phyloP scores from a whole-genome alignment of 2,888 invertebrate species.

The Dasypogon diadema region DNA sequence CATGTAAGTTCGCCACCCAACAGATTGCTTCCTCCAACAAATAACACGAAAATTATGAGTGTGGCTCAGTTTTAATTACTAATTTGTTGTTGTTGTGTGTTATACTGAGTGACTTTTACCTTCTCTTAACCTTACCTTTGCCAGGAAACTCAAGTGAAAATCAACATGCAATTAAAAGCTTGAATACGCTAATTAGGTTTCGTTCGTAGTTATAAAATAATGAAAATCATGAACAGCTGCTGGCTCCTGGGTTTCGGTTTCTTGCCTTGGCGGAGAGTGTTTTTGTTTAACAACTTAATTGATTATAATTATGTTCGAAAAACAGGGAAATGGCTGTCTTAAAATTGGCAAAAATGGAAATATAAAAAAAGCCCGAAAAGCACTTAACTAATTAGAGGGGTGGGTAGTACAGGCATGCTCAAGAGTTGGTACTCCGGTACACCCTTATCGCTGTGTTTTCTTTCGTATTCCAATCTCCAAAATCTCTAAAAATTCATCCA shows the following conservation, averaged over 20 bases:
- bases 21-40: slow-evolving; percentile 18
- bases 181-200: slow-evolving; percentile 42
- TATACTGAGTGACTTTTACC: slow-evolving; percentile 22
- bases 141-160: slow-evolving; percentile 20
- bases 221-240: slow-evolving; percentile 14
- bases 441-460: too few species aligned
- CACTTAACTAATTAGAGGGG: too few species aligned
- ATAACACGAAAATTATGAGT: slow-evolving; percentile 41
- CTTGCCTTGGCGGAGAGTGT: too few species aligned
- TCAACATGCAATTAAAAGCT: slow-evolving; percentile 47
- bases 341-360: not conserved
- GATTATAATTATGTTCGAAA: not conserved
- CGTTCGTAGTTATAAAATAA: slow-evolving; percentile 10
- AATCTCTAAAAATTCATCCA: too few species aligned
- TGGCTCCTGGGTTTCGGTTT: too few species aligned
- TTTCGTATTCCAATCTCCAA: not conserved
- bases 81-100: slow-evolving; percentile 38
- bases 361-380: too few species aligned
- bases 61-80: slow-evolving; percentile 39
- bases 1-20: slow-evolving; percentile 9
- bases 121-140: slow-evolving; percentile 26
- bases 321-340: not conserved
- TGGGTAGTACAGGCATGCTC: too few species aligned
- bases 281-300: not conserved
- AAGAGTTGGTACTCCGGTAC: too few species aligned